Evolutionary conservation across 2,797 vertebrate species (phyloP).

Genomic region (Buceros bicornis): DNA sequence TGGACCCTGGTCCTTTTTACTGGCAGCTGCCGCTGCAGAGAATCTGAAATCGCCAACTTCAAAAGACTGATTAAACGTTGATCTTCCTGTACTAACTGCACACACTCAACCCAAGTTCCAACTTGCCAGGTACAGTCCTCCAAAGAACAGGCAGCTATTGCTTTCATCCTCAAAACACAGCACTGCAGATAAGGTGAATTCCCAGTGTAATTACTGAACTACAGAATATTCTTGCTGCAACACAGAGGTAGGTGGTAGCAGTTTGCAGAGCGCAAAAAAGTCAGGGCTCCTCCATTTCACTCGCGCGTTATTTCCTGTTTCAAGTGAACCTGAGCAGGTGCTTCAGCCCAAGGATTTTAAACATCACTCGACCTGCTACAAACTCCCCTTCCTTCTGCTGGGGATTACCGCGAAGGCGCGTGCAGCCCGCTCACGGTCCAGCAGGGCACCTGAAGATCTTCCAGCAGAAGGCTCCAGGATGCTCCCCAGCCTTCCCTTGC

Average conservation of each 20-base stretch:
- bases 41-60: neutral
- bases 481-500: neutral
- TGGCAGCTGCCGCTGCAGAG: slow-evolving; percentile 13
- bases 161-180: slow-evolving; percentile 13
- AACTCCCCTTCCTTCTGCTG: neutral
- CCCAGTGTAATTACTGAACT: neutral
- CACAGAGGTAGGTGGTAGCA: neutral
- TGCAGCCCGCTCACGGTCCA: neutral
- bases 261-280: neutral
- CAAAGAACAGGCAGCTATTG: neutral
- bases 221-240: neutral
- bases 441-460: neutral
- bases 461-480: neutral
- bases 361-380: neutral
- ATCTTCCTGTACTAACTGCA: neutral
- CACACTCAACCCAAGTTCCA: neutral
- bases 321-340: neutral
- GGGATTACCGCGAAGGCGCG: neutral
- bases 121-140: neutral
- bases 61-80: neutral
- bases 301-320: too few species aligned
- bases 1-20: neutral
- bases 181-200: neutral
- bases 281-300: neutral
- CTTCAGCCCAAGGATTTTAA: neutral